phyloP scores from a whole-genome alignment of 2,113 vertebrate species.

The Triplophysa dalaica region DNA sequence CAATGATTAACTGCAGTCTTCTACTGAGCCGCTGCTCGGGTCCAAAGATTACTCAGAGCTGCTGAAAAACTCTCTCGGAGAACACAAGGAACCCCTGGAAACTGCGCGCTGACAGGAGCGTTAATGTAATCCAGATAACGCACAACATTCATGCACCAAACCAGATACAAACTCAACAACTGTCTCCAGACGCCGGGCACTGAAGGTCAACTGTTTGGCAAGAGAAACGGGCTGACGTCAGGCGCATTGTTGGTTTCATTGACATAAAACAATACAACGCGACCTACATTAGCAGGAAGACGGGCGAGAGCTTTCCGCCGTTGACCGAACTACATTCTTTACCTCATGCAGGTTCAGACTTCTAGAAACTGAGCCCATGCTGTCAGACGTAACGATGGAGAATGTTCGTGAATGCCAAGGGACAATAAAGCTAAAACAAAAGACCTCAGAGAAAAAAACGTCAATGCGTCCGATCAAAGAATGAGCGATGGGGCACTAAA shows the following conservation, averaged over 20 bases:
- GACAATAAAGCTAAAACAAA: not conserved
- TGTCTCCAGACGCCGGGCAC: not conserved
- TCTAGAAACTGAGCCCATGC: not conserved
- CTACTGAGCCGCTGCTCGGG: constrained; percentile 25
- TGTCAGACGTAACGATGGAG: constrained; percentile 32
- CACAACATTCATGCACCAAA: not conserved
- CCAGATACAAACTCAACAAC: not conserved
- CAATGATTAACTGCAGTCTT: constrained; percentile 53
- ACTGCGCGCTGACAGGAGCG: not conserved
- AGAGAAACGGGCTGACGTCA: constrained; percentile 7
- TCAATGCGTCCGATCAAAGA: not conserved
- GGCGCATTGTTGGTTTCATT: not conserved
- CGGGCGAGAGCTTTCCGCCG: constrained; percentile 37
- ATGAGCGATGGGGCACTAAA: not conserved
- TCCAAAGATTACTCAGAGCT: constrained; percentile 40
- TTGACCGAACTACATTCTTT: constrained; percentile 36
- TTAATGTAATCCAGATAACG: constrained; percentile 17
- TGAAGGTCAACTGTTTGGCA: not conserved
- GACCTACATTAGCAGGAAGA: constrained; percentile 40
- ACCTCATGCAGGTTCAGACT: not conserved
- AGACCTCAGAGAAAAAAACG: not conserved
- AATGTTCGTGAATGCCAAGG: not conserved
- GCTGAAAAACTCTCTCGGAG: not conserved
- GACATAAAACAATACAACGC: not conserved
- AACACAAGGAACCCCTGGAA: not conserved